phyloP scores from a whole-genome alignment of 30 jellyfish, hydroid and myxozoan species.

The Chironex yamaguchii region DNA sequence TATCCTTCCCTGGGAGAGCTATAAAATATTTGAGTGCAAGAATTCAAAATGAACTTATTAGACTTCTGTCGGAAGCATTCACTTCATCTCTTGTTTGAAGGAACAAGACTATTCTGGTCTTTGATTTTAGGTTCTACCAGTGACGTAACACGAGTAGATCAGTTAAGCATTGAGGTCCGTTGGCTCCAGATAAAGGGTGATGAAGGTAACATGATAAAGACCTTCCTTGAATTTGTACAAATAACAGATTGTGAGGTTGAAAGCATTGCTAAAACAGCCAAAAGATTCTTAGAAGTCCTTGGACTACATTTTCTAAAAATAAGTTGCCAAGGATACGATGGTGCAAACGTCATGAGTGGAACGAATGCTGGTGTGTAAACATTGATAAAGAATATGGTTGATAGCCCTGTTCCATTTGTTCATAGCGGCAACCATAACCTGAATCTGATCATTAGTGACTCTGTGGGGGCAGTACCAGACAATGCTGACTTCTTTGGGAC shows the following conservation, averaged over 20 bases:
- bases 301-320: conserved; percentile 23
- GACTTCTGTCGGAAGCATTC: conserved; percentile 39
- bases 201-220: no score
- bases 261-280: conserved; percentile 45
- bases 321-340: conserved; percentile 46
- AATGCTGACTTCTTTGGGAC: conserved; percentile 41
- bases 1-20: conserved; percentile 56
- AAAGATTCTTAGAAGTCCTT: conserved; percentile 36
- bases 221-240: conserved; percentile 1
- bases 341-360: conserved; percentile 45
- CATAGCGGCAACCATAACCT: conserved; percentile 25
- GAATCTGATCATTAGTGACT: background rate
- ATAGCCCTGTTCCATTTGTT: conserved; percentile 35
- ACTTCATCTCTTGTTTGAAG: conserved; percentile 18
- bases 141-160: conserved; percentile 26
- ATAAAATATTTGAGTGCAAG: conserved; percentile 37
- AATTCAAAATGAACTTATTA: conserved; percentile 30
- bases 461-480: conserved; percentile 43
- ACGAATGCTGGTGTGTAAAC: conserved; percentile 47
- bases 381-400: conserved; percentile 34
- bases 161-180: conserved; percentile 29
- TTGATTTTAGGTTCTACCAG: conserved; percentile 16
- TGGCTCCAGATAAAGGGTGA: no score
- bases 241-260: conserved; percentile 9
- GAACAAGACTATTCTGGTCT: conserved; percentile 26